Evolutionary conservation across 2,797 vertebrate species (phyloP).

Genomic region (Heterohyrax brucei): DNA sequence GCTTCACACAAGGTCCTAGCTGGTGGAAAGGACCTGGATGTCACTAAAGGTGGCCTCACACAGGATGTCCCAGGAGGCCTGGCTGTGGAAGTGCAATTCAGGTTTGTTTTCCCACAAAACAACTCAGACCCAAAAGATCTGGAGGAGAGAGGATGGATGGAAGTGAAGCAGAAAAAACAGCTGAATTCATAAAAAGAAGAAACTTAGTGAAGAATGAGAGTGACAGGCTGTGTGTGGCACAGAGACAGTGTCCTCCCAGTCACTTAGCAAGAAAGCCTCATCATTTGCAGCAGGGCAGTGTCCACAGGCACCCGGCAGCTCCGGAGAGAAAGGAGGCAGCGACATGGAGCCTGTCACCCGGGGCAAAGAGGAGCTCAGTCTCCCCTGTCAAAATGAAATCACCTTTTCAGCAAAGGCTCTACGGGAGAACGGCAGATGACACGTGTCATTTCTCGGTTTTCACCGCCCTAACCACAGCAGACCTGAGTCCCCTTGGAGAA

Average conservation of each 20-base stretch:
- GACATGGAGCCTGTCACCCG: background rate
- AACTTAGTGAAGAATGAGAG: slow-evolving; percentile 48
- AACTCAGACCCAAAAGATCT: slow-evolving; percentile 8
- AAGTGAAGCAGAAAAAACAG: slow-evolving; percentile 51
- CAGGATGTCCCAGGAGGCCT: background rate
- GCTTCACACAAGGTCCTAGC: background rate
- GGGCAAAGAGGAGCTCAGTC: background rate
- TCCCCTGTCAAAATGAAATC: slow-evolving; percentile 54
- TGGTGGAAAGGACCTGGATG: background rate
- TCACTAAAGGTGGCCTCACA: background rate
- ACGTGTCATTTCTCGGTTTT: slow-evolving; percentile 25
- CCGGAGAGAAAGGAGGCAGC: background rate
- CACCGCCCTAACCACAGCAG: background rate
- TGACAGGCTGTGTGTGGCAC: background rate
- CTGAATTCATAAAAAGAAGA: slow-evolving; percentile 21
- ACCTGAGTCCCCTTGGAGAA: background rate
- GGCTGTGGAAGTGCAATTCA: background rate
- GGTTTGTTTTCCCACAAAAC: slow-evolving; percentile 14
- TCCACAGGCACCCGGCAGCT: background rate
- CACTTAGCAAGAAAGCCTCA: background rate
- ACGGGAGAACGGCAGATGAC: slow-evolving; percentile 56
- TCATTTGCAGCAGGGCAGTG: slow-evolving; percentile 12
- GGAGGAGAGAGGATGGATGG: background rate
- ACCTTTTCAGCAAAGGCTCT: slow-evolving; percentile 59
- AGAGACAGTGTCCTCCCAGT: slow-evolving; percentile 43